Evolutionary conservation across 2,113 vertebrate species (phyloP).

Genomic region (Alethe diademata): DNA sequence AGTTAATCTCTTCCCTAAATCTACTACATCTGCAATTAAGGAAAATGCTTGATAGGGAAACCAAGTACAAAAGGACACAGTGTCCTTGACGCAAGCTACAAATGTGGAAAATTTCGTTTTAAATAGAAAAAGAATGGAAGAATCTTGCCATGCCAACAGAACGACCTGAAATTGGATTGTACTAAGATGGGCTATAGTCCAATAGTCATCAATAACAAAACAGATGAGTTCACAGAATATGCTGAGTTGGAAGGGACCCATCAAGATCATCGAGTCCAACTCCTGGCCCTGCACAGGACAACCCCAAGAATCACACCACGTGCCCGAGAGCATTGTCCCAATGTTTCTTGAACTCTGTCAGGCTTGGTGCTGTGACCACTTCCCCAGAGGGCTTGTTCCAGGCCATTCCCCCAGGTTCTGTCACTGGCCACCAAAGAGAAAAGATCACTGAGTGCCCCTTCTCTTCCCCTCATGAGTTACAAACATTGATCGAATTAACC

Average conservation of each 20-base stretch:
- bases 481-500: background rate
- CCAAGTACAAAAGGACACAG: background rate
- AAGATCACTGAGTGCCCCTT: background rate
- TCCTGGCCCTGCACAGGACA: background rate
- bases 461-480: background rate
- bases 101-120: background rate
- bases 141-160: background rate
- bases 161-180: background rate
- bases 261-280: background rate
- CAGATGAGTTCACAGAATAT: background rate
- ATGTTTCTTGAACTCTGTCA: background rate
- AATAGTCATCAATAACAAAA: background rate
- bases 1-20: background rate
- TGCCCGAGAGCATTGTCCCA: background rate
- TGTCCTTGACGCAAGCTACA: background rate
- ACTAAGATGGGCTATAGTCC: background rate
- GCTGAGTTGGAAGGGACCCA: background rate
- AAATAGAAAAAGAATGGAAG: background rate
- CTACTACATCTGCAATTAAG: background rate
- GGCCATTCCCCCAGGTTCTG: background rate
- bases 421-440: background rate
- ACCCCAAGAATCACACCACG: background rate
- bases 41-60: background rate
- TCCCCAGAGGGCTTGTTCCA: background rate
- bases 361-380: background rate